These are phyloP conservation scores for Formica exsecta DNA, from an alignment of 1,140 invertebrate genomes.

Conservation along the genomic window DNA sequence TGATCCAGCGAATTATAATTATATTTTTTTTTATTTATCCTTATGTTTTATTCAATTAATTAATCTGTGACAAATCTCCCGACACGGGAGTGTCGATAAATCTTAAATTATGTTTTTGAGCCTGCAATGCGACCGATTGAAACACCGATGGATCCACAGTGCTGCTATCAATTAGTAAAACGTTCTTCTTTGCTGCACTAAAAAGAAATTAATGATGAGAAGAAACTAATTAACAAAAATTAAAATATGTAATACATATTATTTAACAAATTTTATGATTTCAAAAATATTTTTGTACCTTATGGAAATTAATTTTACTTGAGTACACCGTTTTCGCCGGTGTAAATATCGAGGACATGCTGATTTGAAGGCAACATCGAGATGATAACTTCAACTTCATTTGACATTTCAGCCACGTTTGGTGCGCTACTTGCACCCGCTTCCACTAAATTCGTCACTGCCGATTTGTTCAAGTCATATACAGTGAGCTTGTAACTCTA, in stretches of 20 bases:
- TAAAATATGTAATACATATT: neutral
- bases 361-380: conserved; percentile 97
- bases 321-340: conserved; percentile 91
- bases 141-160: conserved; percentile 97
- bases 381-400: conserved; percentile 92
- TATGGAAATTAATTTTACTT: conserved; percentile 86
- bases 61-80: conserved; percentile 89
- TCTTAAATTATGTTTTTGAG: conserved; percentile 89
- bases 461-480: conserved; percentile 93
- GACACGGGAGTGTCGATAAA: conserved; percentile 99
- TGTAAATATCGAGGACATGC: conserved; percentile 90
- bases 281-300: neutral
- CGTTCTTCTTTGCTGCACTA: conserved; percentile 89
- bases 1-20: neutral
- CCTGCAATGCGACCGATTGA: conserved; percentile 90
- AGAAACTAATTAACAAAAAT: neutral
- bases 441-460: conserved; percentile 89
- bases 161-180: conserved; percentile 97
- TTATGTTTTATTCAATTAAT: conserved; percentile 21
- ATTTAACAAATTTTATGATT: neutral
- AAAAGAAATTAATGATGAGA: conserved; percentile 66
- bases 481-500: conserved; percentile 94
- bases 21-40: neutral
- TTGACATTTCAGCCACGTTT: conserved; percentile 91
- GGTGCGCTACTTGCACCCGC: conserved; percentile 91